phyloP scores from a whole-genome alignment of 2,888 invertebrate genomes.

The Phalangium opilio region DNA sequence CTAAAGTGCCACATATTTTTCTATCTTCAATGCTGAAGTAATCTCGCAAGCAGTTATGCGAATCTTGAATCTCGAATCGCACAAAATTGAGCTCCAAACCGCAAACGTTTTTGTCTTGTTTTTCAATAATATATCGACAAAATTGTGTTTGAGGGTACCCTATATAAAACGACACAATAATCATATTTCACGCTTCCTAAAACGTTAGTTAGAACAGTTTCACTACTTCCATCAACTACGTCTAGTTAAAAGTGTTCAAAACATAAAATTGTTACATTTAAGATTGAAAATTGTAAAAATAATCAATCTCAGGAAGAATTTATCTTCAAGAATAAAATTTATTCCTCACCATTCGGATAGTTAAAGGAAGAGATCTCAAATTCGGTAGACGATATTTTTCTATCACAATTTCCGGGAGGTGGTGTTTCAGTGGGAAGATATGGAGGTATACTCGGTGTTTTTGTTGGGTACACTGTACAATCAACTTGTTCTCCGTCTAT shows the following conservation, averaged over 20 bases:
- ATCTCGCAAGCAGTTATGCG: conserved; percentile 22
- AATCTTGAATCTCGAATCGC: conserved; percentile 22
- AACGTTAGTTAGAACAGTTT: too few species aligned
- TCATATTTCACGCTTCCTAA: too few species aligned
- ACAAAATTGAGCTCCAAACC: conserved; percentile 21
- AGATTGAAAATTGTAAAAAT: too few species aligned
- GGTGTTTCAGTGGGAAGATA: too few species aligned
- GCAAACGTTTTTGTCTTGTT: conserved; percentile 19
- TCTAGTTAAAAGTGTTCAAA: too few species aligned
- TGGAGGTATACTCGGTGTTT: too few species aligned
- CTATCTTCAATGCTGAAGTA: conserved; percentile 22
- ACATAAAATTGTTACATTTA: too few species aligned
- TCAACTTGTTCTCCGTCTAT: neutral
- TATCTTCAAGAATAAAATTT: too few species aligned
- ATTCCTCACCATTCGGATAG: conserved; percentile 11
- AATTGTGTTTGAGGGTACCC: conserved; percentile 16
- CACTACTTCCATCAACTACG: too few species aligned
- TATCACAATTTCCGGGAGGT: conserved; percentile 13
- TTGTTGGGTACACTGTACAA: too few species aligned
- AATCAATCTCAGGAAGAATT: too few species aligned
- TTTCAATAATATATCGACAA: conserved; percentile 18
- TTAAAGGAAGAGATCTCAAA: conserved; percentile 19
- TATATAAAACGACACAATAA: too few species aligned
- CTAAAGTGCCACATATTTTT: conserved; percentile 21
- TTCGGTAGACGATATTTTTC: conserved; percentile 9